Evolutionary conservation across 2,888 invertebrate species (phyloP), one percentile per base, ranked within the genome.

Genomic region (Branchipolynoe longqiensis): DNA sequence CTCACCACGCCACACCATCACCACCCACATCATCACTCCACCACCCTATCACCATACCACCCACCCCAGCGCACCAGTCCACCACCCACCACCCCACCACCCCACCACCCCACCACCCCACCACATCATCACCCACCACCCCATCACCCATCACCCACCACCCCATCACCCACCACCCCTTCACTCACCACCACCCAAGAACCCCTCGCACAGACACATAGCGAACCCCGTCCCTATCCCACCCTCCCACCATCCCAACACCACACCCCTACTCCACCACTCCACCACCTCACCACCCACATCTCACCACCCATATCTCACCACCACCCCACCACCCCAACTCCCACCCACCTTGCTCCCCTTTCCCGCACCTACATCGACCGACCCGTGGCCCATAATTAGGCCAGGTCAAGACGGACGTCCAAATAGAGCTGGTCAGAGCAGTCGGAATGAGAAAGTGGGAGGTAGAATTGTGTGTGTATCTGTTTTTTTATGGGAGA

Each of bases 391-490:
- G 36, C n/a, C 69, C 33, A 33, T 14, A 69, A 33, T 69, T 33
- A 33, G 38, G 69, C 69, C 14, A 1, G 38, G 38, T 14, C 36
- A 36, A 69, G 69, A 38, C 14, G 69, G 69, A 33, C 33, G 12
- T 36, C 3, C 69, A 69, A 69, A 69, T 38, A 33, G 69, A n/a
- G 14, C 28, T 62, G 62, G 62, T 28, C 62, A 62, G 62, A 14
- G 62, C 3, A n/a, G n/a, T n/a, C n/a, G n/a, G n/a, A n/a, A n/a
- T n/a, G n/a, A n/a, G n/a, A n/a, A n/a, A n/a, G n/a, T n/a, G n/a
- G n/a, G n/a, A n/a, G n/a, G n/a, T n/a, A n/a, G n/a, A n/a, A n/a
- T n/a, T n/a, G n/a, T n/a, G n/a, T n/a, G n/a, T n/a, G 56, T 56
- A 56, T 22, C 12, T 3, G 56, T 14, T 56, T 22, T 12, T 56